Evolutionary conservation across 2,797 vertebrate genomes (phyloP).

Genomic region (Crenuchus spilurus): DNA sequence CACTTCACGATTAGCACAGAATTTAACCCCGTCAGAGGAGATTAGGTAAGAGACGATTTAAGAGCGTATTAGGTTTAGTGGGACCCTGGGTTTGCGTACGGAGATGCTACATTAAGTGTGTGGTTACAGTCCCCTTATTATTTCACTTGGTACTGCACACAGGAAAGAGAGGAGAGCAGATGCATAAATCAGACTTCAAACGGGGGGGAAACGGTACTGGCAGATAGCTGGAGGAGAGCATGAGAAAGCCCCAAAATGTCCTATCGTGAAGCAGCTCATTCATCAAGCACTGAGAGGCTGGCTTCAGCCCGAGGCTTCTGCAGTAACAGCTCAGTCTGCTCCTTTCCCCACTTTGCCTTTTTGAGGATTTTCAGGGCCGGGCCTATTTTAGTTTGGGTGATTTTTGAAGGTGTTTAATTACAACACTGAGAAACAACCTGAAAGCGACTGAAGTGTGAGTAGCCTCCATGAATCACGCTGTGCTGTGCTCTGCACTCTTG

Average conservation of each 20-base stretch:
- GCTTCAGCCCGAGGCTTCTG: conserved; percentile 52
- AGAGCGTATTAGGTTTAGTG: conserved; percentile 22
- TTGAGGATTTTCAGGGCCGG: conserved; percentile 43
- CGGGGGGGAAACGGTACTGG: conserved; percentile 63
- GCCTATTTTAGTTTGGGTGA: conserved; percentile 41
- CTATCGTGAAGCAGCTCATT: conserved; percentile 61
- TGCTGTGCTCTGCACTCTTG: conserved; percentile 27
- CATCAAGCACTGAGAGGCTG: conserved; percentile 63
- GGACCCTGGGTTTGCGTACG: conserved; percentile 32
- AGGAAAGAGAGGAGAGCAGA: conserved; percentile 57
- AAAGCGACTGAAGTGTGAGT: conserved; percentile 46
- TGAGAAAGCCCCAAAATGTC: conserved; percentile 50
- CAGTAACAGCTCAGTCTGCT: conserved; percentile 24
- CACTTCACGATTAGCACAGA: conserved; percentile 52
- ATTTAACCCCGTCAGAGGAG: conserved; percentile 50
- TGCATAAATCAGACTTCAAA: conserved; percentile 76
- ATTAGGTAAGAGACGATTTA: conserved; percentile 51
- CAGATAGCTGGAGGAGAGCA: conserved; percentile 64
- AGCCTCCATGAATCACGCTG: conserved; percentile 49
- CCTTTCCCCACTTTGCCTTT: conserved; percentile 53
- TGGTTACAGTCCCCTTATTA: conserved; percentile 62
- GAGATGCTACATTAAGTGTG: conserved; percentile 71
- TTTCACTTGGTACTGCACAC: conserved; percentile 55
- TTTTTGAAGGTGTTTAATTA: conserved; percentile 59
- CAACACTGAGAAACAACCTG: conserved; percentile 50